Evolutionary conservation across 1,140 invertebrate species (phyloP), one percentile per base, ranked within the genome.

Genomic region (Dreissena rostriformis): DNA sequence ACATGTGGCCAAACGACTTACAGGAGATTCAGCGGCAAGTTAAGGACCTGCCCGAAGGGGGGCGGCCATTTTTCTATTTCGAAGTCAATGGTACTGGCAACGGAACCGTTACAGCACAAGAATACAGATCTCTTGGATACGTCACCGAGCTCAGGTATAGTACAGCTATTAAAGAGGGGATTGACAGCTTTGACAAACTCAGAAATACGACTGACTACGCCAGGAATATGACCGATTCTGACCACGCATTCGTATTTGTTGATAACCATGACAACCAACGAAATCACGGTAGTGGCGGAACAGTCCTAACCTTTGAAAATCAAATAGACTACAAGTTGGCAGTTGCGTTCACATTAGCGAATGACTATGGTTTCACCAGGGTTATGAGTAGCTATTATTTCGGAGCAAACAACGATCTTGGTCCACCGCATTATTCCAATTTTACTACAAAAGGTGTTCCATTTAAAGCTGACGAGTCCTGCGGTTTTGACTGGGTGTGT

Each of bases 401-500:
- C 92, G 77, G 57, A 22, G 84, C 91, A 14, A 67, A 75, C 24
- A 29, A 26, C 22, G 72, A 75, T 52, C 49, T 55, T 22, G 80
- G 80, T 14, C 80, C 80, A 22, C 80, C 80, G 1, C 71, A 65
- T 24, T 17, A 65, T 52, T 57, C 22, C 14, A 65, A 67, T 77
- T 67, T 49, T n/a, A 28, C 57, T 19, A 77, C 39, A n/a, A 77
- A 77, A 67, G 63, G 67, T 22, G 75, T 77, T 67, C n/a, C 57
- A n/a, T 66, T 77, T 49, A 77, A 63, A 17, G 15, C 26, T 11
- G 57, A 77, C 29, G 71, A 28, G 29, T 49, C 49, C 2, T 98
- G 97, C 87, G 95, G 94, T 0, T 95, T 96, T 88, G 97, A 96
- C 0, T 98, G 97, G 97, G 93, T 98, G 0, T 98, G 97, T 90